Percentiles rank a stretch among this genome's conserved stretches.
phyloP scores from a whole-genome alignment of 2,113 vertebrate genomes.

The Grallaria varia region DNA sequence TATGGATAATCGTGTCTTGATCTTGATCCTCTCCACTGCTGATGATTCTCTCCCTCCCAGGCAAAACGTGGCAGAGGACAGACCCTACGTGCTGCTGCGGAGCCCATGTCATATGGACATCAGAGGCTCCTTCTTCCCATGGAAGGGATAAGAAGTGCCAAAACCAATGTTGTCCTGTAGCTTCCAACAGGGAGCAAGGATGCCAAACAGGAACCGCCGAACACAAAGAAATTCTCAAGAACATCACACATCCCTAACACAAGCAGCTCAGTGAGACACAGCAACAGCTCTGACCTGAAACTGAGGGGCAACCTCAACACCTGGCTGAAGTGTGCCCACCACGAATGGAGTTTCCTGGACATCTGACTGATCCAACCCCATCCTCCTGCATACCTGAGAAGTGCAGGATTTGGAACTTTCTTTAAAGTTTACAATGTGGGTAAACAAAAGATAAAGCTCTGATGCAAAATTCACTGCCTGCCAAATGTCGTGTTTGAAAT shows the following conservation, averaged over 20 bases:
- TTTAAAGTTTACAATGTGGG: neutral
- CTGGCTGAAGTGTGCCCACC: neutral
- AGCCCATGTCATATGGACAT: fast-evolving
- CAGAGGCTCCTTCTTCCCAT: neutral
- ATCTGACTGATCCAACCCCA: neutral
- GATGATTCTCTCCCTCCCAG: neutral
- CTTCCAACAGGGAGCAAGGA: neutral
- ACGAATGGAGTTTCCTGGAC: fast-evolving
- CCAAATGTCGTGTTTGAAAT: neutral
- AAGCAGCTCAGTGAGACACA: neutral
- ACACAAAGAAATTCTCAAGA: neutral
- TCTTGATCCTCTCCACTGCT: neutral
- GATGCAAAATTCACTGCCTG: neutral
- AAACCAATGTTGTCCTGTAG: neutral
- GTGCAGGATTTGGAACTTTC: neutral
- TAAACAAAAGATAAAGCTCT: neutral
- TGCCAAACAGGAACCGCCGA: neutral
- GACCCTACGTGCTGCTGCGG: fast-evolving
- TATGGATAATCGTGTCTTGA: neutral
- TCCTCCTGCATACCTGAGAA: neutral
- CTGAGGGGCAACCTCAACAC: neutral
- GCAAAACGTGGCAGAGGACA: neutral
- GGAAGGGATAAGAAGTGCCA: neutral
- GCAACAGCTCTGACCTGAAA: neutral
- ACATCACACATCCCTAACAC: neutral